A percentile compares a stretch with the other conserved stretches of the same genome.
Conservation (phyloP, 2,797 vertebrate genomes). For the Sardinella longiceps region DNA sequence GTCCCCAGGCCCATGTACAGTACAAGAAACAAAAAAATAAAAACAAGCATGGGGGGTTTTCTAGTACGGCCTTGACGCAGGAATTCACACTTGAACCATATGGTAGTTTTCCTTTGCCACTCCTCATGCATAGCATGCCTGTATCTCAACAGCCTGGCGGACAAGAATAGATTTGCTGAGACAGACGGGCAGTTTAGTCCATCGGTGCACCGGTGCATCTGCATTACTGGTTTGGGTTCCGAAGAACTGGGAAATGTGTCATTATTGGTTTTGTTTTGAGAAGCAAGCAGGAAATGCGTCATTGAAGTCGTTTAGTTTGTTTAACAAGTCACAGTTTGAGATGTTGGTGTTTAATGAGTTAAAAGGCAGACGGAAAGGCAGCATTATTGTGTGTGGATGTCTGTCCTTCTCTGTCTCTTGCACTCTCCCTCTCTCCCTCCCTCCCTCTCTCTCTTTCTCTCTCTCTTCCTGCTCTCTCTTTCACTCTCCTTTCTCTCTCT, state of each 20-base stretch:
- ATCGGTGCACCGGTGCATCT: background rate
- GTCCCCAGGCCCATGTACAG: background rate
- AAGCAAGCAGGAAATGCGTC: background rate
- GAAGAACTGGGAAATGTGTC: too few relatives aligned
- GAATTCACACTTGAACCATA: slow-evolving; percentile 22
- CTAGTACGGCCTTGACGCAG: background rate
- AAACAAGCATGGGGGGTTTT: background rate
- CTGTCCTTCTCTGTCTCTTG: slow-evolving; percentile 18
- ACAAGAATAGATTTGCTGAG: background rate
- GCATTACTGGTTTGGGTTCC: background rate
- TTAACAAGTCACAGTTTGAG: background rate
- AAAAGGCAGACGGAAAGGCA: background rate
- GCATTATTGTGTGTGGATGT: background rate
- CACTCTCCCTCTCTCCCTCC: slow-evolving; percentile 20
- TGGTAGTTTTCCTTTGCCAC: background rate
- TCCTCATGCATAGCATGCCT: background rate
- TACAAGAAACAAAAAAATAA: background rate
- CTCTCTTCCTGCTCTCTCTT: slow-evolving; percentile 28
- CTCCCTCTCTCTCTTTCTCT: background rate
- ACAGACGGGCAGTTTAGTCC: background rate
- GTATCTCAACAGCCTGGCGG: slow-evolving; percentile 4
- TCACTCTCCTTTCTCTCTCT: too few relatives aligned
- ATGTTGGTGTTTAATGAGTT: background rate
- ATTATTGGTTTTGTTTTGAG: too few relatives aligned
- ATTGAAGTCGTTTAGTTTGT: background rate